These are phyloP conservation scores for Poecilia picta DNA, from an alignment of 2,797 vertebrate species.

Conservation along the genomic window DNA sequence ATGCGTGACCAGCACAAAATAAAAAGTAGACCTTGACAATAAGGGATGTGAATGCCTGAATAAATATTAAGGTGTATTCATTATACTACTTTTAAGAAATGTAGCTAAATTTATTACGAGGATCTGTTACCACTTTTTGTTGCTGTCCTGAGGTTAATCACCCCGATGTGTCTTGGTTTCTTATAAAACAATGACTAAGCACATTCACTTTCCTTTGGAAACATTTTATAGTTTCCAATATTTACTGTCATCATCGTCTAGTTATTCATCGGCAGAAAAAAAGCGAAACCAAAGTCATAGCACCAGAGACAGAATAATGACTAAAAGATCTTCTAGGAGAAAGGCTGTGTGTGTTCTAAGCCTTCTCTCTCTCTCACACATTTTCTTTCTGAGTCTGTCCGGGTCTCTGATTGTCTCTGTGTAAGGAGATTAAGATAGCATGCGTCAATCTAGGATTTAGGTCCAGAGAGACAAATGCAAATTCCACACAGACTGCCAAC, in stretches of 20 bases:
- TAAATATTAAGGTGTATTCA: not conserved
- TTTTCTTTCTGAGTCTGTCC: slow-evolving; percentile 55
- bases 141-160: not conserved
- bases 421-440: slow-evolving; percentile 85
- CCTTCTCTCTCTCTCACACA: slow-evolving; percentile 9
- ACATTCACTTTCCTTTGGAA: not conserved
- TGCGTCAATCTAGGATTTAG: slow-evolving; percentile 83
- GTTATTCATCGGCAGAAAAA: slow-evolving; percentile 7
- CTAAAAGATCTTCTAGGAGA: slow-evolving; percentile 15
- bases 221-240: not conserved
- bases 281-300: slow-evolving; percentile 11
- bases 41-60: not conserved
- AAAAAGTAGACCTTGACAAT: not conserved
- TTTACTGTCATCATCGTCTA: not conserved
- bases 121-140: not conserved
- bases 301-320: slow-evolving; percentile 23
- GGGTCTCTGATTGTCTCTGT: slow-evolving; percentile 73
- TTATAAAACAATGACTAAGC: not conserved
- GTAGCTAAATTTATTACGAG: not conserved
- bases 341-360: slow-evolving; percentile 25
- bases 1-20: not conserved
- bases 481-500: slow-evolving; percentile 57
- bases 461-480: slow-evolving; percentile 73
- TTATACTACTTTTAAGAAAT: not conserved
- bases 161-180: not conserved